Conservation (phyloP, 2,797 vertebrate species). For the Paratrypauchen microcephalus region DNA sequence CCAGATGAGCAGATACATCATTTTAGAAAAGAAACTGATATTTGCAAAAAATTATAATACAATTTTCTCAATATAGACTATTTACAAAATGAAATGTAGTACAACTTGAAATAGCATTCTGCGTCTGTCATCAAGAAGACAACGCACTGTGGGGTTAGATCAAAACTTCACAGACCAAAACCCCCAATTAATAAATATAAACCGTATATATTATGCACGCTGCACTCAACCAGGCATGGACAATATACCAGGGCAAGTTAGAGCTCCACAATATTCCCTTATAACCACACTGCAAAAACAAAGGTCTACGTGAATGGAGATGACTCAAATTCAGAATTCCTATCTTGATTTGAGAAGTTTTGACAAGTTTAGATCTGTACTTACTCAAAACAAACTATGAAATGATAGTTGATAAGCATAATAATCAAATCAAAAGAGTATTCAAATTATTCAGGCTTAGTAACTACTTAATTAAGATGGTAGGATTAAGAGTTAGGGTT, state of each 20-base stretch:
- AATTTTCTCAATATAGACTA: slow-evolving; percentile 81
- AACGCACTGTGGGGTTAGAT: slow-evolving; percentile 50
- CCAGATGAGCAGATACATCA: slow-evolving; percentile 82
- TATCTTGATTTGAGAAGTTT: not conserved
- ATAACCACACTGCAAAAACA: slow-evolving; percentile 32
- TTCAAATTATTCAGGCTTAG: no score
- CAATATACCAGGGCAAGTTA: slow-evolving; percentile 64
- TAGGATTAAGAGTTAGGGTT: no score
- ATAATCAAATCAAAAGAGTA: no score
- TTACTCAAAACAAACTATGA: no score
- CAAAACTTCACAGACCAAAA: slow-evolving; percentile 48
- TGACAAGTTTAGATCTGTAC: no score
- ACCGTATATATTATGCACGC: slow-evolving; percentile 78
- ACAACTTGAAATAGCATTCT: slow-evolving; percentile 67
- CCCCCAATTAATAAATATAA: slow-evolving; percentile 80
- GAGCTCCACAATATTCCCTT: slow-evolving; percentile 70
- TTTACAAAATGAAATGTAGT: slow-evolving; percentile 77
- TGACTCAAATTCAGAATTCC: not conserved
- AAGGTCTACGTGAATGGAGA: not conserved
- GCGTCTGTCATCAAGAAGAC: slow-evolving; percentile 63
- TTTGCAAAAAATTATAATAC: slow-evolving; percentile 81
- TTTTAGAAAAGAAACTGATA: slow-evolving; percentile 81
- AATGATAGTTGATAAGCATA: no score
- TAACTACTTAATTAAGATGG: no score
- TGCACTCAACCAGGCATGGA: slow-evolving; percentile 70